Conservation (phyloP, 2,888 invertebrate genomes). For the Apantesis nais region DNA sequence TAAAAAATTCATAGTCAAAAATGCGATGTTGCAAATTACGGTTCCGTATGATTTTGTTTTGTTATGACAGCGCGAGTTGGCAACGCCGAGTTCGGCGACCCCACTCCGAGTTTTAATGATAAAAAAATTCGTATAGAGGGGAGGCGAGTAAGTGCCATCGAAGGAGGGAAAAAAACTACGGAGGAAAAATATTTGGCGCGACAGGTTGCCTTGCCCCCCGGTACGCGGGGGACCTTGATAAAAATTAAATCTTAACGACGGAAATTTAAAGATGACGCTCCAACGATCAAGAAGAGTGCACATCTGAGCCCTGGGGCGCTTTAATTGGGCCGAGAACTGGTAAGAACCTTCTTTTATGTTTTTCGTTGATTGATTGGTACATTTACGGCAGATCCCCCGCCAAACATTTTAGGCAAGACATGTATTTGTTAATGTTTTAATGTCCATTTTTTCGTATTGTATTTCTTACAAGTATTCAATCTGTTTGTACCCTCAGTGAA, state of each 20-base stretch:
- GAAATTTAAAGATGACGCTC: slow-evolving; percentile 86
- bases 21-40: slow-evolving; percentile 67
- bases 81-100: slow-evolving; percentile 83
- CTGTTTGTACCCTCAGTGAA: slow-evolving; percentile 22
- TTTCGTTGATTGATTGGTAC: slow-evolving; percentile 63
- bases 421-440: slow-evolving; percentile 49
- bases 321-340: slow-evolving; percentile 80
- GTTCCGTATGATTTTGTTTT: slow-evolving; percentile 78
- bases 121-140: slow-evolving; percentile 85
- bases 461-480: slow-evolving; percentile 27
- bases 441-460: slow-evolving; percentile 28
- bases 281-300: slow-evolving; percentile 84
- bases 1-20: slow-evolving; percentile 49
- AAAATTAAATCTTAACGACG: slow-evolving; percentile 86
- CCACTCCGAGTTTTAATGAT: slow-evolving; percentile 85
- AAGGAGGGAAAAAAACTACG: slow-evolving; percentile 84
- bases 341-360: slow-evolving; percentile 58
- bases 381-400: slow-evolving; percentile 53
- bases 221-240: slow-evolving; percentile 72
- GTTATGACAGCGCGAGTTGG: slow-evolving; percentile 83
- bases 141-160: slow-evolving; percentile 83
- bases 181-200: slow-evolving; percentile 85
- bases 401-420: slow-evolving; percentile 46
- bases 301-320: slow-evolving; percentile 82
- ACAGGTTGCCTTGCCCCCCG: slow-evolving; percentile 77